Base-by-base conservation (phyloP, 2,113 vertebrate genomes). In the Sclerurus mexicanus region DNA sequence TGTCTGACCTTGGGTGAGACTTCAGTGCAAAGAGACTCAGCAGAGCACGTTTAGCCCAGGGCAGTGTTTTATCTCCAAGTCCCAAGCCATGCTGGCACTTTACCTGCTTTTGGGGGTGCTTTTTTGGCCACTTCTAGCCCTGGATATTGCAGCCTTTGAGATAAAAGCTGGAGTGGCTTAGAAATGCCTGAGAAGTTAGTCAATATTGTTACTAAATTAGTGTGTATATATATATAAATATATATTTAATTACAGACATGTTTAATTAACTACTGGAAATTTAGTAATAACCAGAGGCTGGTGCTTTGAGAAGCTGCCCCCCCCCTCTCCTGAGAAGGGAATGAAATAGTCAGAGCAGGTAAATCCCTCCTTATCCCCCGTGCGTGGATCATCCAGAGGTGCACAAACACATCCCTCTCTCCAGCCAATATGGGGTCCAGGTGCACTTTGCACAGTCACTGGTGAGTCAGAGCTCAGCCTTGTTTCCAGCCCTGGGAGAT, bases 361-460 rank as follows among this genome's bases (percentile, higher is more conserved):
- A 42, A 83, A 80, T 35, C 49, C 59, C 7, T 55, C 7, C 62
- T 10, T 27, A 21, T 7, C 1, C 9, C 8, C 30, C 18, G 9
- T 4, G 4, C 14, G 0, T 10, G 62, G 68, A 19, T 46, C 56
- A 16, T 12, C 23, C 64, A 60, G 40, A 12, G 10, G 10, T 6
- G 13, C 30, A 3, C 3, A 12, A 4, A 24, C 18, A 4, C 3
- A 6, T 16, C 24, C 53, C n/a, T 47, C 40, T 56, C 24, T 1
- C 19, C 53, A 39, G 2, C 25, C 80, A 58, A 23, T 4, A 2
- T 4, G 2, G 8, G 0, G 1, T 5, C 2, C 3, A 17, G 44
- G 13, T 18, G 31, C 27, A 1, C 14, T 63, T 31, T 13, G 47
- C 33, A 4, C 9, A 24, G 24, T 3, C 47, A 12, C 16, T 49